Evolutionary conservation across 2,797 vertebrate genomes (phyloP).

Genomic region (Ciconia nigra): DNA sequence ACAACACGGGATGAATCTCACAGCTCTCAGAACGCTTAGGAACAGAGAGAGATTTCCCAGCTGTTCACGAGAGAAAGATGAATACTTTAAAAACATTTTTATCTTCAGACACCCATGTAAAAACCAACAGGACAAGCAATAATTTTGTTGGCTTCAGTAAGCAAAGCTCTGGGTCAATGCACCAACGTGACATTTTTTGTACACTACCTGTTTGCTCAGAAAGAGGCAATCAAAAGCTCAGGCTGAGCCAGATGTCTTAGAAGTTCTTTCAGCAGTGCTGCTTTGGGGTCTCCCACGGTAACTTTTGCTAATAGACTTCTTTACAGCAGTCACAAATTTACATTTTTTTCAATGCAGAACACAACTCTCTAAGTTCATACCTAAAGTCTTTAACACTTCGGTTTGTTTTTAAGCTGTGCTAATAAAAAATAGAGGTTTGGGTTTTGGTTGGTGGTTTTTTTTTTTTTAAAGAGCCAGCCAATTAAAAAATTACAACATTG

Average conservation of each 20-base stretch:
- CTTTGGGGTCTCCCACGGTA: not conserved
- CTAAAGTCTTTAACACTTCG: not conserved
- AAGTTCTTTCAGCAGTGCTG: not conserved
- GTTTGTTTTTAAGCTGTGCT: not conserved
- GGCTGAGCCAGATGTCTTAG: not conserved
- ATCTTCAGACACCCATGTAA: not conserved
- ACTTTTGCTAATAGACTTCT: not conserved
- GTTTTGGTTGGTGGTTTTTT: not conserved
- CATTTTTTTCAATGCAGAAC: not conserved
- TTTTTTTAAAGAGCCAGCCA: not conserved
- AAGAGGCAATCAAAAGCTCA: not conserved
- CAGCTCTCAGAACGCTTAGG: not conserved
- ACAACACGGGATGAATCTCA: not conserved
- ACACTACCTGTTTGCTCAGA: conserved; percentile 2
- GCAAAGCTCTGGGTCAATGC: not conserved
- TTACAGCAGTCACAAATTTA: not conserved
- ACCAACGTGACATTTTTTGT: not conserved
- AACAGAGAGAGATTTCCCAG: not conserved
- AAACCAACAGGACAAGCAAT: not conserved
- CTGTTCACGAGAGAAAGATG: not conserved
- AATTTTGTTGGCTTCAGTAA: not conserved
- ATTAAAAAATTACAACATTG: not conserved
- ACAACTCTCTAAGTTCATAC: not conserved
- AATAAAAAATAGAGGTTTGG: not conserved
- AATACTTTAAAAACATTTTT: not conserved